Evolutionary conservation across 2,113 vertebrate genomes (phyloP), one percentile per base, ranked within the genome.

Genomic region (Apaloderma vittatum): DNA sequence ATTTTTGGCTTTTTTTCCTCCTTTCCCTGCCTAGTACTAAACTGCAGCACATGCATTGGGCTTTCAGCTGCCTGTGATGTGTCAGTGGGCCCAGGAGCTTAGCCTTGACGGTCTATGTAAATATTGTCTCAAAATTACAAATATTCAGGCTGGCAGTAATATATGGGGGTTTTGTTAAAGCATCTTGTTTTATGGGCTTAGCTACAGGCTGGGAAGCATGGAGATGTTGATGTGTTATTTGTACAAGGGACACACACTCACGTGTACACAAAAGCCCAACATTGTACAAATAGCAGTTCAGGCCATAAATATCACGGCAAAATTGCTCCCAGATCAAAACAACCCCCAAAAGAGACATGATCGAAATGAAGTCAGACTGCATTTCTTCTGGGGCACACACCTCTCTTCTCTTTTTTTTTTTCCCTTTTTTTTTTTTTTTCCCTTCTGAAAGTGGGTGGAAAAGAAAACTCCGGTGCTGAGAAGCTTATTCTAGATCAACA

Each of bases 41-140:
- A 95, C 91, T 70, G 91, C 82, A 52, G 84, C 85, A 49, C 46
- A 43, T 5, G 2, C 27, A 29, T 26, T 82, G 88, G 94, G 86
- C 87, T 95, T 95, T 85, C 75, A 88, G 73, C 58, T 40, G 70
- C 93, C 85, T 93, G 90, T 78, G 71, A 95, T 88, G 48, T 95
- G 58, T 96, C 96, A 90, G 85, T 16, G 1, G 88, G 94, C 95
- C 71, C 76, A 81, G 63, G 61, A 71, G 61, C 81, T 68, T 93
- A 85, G 77, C 89, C 46, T 93, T 96, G 94, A 62, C 83, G 18
- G 86, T 23, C 88, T 97, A 49, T 93, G 68, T 94, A 96, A 97
- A 97, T 96, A 94, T 97, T 97, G 80, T 62, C 86, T 96, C 78
- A 85, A 97, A 97, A 93, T 84, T 95, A 71, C 90, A 98, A 96